phyloP scores from a whole-genome alignment of 2,113 vertebrate genomes.

The Rhagologus leucostigma region DNA sequence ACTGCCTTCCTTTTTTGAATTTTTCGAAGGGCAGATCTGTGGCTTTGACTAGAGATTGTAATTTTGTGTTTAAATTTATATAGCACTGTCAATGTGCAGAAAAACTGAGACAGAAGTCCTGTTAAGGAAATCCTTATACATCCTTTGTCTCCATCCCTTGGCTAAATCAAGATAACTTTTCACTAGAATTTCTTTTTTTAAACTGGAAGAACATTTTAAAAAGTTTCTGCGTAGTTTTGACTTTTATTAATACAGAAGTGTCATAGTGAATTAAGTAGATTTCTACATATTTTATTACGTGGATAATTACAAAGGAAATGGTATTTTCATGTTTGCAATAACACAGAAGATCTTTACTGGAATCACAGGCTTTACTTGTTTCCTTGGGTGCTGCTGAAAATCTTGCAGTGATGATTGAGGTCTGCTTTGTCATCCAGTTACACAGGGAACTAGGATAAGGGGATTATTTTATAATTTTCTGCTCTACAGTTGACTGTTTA shows the following conservation, averaged over 20 bases:
- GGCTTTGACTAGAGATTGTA: not conserved
- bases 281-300: not conserved
- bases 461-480: not conserved
- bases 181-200: not conserved
- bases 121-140: not conserved
- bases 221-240: not conserved
- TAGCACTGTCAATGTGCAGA: not conserved
- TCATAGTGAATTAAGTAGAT: not conserved
- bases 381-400: not conserved
- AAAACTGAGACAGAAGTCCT: not conserved
- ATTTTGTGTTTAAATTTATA: not conserved
- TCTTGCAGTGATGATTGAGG: not conserved
- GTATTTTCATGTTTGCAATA: not conserved
- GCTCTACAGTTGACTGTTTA: not conserved
- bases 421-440: not conserved
- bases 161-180: not conserved
- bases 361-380: not conserved
- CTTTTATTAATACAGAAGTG: not conserved
- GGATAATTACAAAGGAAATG: not conserved
- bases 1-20: not conserved
- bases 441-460: not conserved
- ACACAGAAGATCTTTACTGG: not conserved
- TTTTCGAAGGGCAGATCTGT: not conserved
- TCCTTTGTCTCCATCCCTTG: not conserved
- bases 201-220: not conserved